These are phyloP conservation scores for Scelioninae gen. 1 DNA, from an alignment of 2,888 invertebrate species.

Conservation along the genomic window DNA sequence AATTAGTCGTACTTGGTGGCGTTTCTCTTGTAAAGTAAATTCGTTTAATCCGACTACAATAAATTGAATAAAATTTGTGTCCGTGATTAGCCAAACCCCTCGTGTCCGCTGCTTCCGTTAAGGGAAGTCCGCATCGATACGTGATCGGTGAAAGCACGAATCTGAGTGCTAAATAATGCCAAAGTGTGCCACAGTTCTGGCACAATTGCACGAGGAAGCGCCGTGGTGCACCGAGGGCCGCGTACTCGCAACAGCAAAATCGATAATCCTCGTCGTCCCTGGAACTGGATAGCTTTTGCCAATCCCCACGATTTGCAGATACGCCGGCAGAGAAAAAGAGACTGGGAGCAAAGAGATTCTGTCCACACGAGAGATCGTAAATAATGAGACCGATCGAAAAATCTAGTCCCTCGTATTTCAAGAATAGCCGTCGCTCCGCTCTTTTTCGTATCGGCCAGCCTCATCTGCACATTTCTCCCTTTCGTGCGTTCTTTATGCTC, in stretches of 20 bases:
- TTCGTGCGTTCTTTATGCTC: conserved; percentile 11
- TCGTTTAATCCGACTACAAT: too few relatives aligned
- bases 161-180: conserved; percentile 71
- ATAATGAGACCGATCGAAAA: conserved; percentile 53
- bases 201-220: conserved; percentile 46
- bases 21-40: too few relatives aligned
- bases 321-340: conserved; percentile 20
- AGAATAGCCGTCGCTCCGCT: conserved; percentile 34
- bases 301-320: conserved; percentile 45
- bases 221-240: conserved; percentile 25
- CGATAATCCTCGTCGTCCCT: conserved; percentile 72
- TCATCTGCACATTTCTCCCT: conserved; percentile 23
- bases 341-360: conserved; percentile 24
- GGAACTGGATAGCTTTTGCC: conserved; percentile 69
- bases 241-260: conserved; percentile 72
- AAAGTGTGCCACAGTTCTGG: conserved; percentile 43
- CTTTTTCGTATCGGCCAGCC: conserved; percentile 17
- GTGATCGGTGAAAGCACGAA: conserved; percentile 72
- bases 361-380: conserved; percentile 43
- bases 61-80: too few relatives aligned
- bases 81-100: too few relatives aligned
- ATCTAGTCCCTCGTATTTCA: conserved; percentile 48
- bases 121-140: conserved; percentile 47
- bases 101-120: too few relatives aligned
- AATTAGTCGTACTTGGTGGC: too few relatives aligned